Conservation (phyloP, 2,888 invertebrate species). For the Ophion ellenae region DNA sequence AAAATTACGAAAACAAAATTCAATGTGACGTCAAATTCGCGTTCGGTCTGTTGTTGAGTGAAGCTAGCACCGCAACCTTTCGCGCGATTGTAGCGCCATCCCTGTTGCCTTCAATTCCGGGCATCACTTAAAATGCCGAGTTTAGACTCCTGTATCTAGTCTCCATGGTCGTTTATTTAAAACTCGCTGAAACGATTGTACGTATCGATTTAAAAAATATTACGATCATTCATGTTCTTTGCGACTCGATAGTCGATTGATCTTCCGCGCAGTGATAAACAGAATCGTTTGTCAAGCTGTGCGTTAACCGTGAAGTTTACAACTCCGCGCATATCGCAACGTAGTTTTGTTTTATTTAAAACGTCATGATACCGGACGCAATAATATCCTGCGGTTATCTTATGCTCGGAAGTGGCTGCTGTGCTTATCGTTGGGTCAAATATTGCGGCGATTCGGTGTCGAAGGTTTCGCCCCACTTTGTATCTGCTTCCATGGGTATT, state of each 20-base stretch:
- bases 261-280: background rate
- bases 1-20: too few relatives aligned
- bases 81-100: too few relatives aligned
- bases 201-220: background rate
- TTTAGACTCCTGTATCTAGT: too few relatives aligned
- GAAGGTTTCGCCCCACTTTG: constrained; percentile 65
- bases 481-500: constrained; percentile 72
- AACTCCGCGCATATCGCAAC: background rate
- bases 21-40: too few relatives aligned
- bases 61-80: too few relatives aligned
- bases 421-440: constrained; percentile 69
- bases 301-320: background rate
- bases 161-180: too few relatives aligned
- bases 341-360: background rate
- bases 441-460: constrained; percentile 64
- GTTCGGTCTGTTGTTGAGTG: too few relatives aligned
- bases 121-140: too few relatives aligned
- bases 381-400: constrained; percentile 73
- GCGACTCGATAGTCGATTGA: background rate
- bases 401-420: constrained; percentile 71
- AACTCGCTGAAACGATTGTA: too few relatives aligned
- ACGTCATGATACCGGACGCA: constrained; percentile 74
- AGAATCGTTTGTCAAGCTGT: background rate
- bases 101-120: too few relatives aligned
- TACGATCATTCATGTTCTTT: background rate